Conservation (phyloP, 2,888 invertebrate genomes). For the Eilema griseolum region DNA sequence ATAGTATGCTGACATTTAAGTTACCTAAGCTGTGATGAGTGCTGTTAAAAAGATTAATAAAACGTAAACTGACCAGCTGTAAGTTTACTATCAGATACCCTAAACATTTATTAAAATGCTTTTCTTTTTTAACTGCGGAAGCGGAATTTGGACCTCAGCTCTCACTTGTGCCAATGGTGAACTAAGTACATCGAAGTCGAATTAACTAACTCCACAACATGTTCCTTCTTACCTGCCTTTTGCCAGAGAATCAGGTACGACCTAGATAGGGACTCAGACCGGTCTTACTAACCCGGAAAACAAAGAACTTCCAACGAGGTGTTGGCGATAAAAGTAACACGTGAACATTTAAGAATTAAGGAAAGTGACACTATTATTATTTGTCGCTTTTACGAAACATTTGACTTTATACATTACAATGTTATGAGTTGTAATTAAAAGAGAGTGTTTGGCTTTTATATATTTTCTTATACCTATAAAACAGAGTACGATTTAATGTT, state of each 20-base stretch:
- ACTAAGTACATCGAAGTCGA: no score
- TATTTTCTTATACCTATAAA: slow-evolving; percentile 53
- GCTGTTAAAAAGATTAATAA: background rate
- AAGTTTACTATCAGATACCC: no score
- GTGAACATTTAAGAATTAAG: background rate
- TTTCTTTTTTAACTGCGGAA: no score
- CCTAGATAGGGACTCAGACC: background rate
- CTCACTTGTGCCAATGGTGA: no score
- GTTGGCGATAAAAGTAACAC: background rate
- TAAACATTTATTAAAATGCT: no score
- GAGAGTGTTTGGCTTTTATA: slow-evolving; percentile 43
- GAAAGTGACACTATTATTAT: slow-evolving; percentile 22
- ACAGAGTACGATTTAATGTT: slow-evolving; percentile 40
- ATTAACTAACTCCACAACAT: no score
- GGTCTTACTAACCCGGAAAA: no score
- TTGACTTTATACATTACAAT: slow-evolving; percentile 48
- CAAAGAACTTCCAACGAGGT: background rate
- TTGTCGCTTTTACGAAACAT: slow-evolving; percentile 28
- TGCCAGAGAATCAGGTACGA: no score
- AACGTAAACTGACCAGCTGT: no score
- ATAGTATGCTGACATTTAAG: no score
- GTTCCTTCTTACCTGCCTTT: no score
- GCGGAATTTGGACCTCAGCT: no score
- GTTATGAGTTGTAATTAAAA: slow-evolving; percentile 52
- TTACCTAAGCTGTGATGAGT: background rate